Evolutionary conservation across 2,113 vertebrate genomes (phyloP).

Genomic region (Mixornis gularis): DNA sequence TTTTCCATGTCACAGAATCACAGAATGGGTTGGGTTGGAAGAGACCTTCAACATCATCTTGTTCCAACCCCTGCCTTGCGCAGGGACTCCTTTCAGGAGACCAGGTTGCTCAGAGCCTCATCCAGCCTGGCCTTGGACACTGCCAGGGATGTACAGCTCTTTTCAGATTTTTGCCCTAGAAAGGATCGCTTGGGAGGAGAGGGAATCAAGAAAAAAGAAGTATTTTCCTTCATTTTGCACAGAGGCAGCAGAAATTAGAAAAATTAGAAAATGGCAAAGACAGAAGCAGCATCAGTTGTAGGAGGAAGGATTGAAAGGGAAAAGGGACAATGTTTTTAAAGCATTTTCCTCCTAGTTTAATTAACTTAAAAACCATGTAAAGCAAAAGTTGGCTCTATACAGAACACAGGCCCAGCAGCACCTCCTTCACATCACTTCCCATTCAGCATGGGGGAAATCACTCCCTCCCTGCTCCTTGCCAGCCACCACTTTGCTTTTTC

Average conservation of each 20-base stretch:
- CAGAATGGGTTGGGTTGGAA: background rate
- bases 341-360: background rate
- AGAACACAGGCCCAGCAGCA: background rate
- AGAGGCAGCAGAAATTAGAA: background rate
- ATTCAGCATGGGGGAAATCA: background rate
- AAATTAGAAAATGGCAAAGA: background rate
- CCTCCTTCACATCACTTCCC: background rate
- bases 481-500: background rate
- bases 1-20: background rate
- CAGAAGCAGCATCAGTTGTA: background rate
- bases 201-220: background rate
- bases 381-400: background rate
- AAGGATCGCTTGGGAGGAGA: background rate
- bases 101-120: background rate
- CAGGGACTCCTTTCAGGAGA: background rate
- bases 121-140: background rate
- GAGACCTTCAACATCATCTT: background rate
- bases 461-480: background rate
- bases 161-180: background rate
- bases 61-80: background rate
- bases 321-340: background rate
- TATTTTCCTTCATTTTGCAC: background rate
- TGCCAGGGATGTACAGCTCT: background rate
- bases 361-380: background rate
- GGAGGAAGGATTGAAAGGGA: background rate